Evolutionary conservation across 2,113 vertebrate species (phyloP), one percentile per base, ranked within the genome.

Genomic region (Copsychus sechellarum): DNA sequence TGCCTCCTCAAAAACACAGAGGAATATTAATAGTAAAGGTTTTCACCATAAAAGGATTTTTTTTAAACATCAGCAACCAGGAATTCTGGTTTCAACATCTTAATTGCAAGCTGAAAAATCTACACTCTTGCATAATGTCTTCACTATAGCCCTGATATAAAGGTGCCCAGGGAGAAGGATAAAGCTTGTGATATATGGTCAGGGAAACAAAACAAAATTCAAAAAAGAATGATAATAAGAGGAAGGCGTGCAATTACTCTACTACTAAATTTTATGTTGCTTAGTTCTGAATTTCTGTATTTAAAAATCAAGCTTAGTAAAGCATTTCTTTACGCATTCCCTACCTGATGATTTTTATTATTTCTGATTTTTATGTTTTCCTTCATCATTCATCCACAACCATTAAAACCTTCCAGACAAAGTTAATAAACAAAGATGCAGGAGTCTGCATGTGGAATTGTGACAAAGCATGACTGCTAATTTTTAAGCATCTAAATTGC

Each of bases 401-500:
- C 31, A 79, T 25, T 51, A 81, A 56, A 90, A 85, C 20, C 15
- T 90, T 13, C 53, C 18, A 43, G n/a, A 72, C 17, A 65, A 82
- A 62, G 29, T 2, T 61, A 12, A 69, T 53, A 62, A 79, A 40
- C 31, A 51, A 48, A 93, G 51, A 91, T 17, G 12, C 38, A 47
- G 54, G n/a, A 67, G 18, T 25, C 40, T 21, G 21, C 33, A 48
- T 8, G 33, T 53, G 26, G n/a, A 94, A 38, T 8, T 66, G 29
- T 28, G 26, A 34, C 61, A 81, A 86, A 79, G 33, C 40, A 69
- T 15, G 10, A 45, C 51, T 81, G 42, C 33, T 71, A 56, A 86
- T 80, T 76, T 89, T 47, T 16, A 88, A 87, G 26, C 40, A 77
- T 23, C 61, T 76, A 81, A 94, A 92, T 36, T 51, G 60, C 38